These are phyloP conservation scores for Pipistrellus pygmaeus DNA, from an alignment of 2,797 vertebrate species.

Conservation along the genomic window DNA sequence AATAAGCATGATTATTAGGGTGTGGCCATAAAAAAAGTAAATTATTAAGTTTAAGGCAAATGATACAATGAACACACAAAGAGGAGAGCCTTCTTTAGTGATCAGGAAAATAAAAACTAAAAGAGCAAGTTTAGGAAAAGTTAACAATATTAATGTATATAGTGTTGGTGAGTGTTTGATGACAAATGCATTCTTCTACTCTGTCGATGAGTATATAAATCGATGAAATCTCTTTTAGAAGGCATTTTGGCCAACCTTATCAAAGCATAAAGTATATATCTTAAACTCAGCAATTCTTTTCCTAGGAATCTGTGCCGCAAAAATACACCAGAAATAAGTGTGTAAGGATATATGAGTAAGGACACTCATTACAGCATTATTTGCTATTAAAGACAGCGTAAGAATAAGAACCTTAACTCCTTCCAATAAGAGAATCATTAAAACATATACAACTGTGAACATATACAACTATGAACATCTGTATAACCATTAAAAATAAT, in stretches of 20 bases:
- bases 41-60: constrained; percentile 4
- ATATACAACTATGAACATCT: background rate
- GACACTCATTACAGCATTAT: background rate
- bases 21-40: constrained; percentile 52
- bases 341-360: background rate
- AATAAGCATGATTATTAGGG: constrained; percentile 50
- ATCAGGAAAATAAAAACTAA: constrained; percentile 3
- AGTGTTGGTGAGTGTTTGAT: background rate
- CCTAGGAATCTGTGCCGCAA: background rate
- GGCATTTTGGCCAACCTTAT: background rate
- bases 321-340: background rate
- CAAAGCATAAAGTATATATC: background rate
- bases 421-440: background rate
- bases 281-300: background rate
- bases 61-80: background rate
- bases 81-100: background rate
- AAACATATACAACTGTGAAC: background rate
- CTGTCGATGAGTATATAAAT: background rate
- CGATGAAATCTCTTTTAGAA: background rate
- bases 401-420: background rate
- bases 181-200: background rate
- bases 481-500: background rate
- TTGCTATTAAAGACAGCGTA: background rate
- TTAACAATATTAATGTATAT: background rate
- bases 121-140: background rate